Evolutionary conservation across 2,888 invertebrate genomes (phyloP), one percentile per base, ranked within the genome.

Genomic region (Noctua comes): DNA sequence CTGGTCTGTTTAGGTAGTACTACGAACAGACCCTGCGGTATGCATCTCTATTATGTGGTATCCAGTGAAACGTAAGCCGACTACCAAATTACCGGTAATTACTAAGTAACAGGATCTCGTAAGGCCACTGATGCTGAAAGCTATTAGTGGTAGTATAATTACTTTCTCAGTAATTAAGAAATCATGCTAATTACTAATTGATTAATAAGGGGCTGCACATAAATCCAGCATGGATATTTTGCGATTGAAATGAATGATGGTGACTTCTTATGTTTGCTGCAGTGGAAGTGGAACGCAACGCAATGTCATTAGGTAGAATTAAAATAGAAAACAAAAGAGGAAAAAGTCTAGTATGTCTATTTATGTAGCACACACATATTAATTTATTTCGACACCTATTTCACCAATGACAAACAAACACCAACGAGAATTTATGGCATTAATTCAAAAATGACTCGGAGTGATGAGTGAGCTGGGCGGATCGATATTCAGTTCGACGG

Each of bases 401-500:
- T 27, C n/a, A 31, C 11, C 27, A 43, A 48, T 48, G 40, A 57
- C 36, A 66, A 57, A 68, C 40, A 51, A 51, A 43, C 57, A 48
- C n/a, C n/a, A 66, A 66, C 48, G 27, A 66, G 21, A 83, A 51
- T 68, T 27, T 46, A 72, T 68, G 62, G 72, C 43, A 76, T 62
- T 46, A 10, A 76, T 76, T 83, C 16, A 79, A 75, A 68, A 79
- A 83, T 83, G 16, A 43, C 8, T 75, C 21, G 10, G 59, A 68
- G 66, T 59, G 66, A 83, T 43, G 68, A 48, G 68, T 51, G 57
- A 69, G 40, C 31, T 77, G 62, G 57, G 36, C 73, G 76, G 73
- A 51, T 83, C 84, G 83, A 83, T 82, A 86, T 31, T 66, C 48
- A 31, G 73, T 74, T 66, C n/a, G 48, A 57, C 70, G 71, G 65